Evolutionary conservation across 2,888 invertebrate genomes (phyloP), one percentile per base, ranked within the genome.

Genomic region (Incurvaria masculella): DNA sequence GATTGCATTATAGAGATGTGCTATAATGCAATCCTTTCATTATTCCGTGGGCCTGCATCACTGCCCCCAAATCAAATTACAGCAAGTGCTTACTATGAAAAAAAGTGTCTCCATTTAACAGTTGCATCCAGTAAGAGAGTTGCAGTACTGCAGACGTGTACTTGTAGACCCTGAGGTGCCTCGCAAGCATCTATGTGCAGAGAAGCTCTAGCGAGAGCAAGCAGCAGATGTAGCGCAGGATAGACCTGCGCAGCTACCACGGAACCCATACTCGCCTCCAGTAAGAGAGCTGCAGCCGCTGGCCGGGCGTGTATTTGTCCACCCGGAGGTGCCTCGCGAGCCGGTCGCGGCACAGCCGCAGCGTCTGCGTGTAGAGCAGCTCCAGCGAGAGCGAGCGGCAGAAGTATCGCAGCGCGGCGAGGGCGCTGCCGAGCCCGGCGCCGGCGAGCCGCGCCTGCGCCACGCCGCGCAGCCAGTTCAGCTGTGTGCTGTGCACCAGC

Each of bases 301-400:
- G 89, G 17, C 97, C 97, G 1, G 94, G 90, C 21, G 86, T 81
- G 65, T 97, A 97, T 62, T 94, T 91, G 62, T 96, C 96, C 4
- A 94, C 91, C 59, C 88, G 88, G 49, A 94, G 85, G 63, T 96
- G 94, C 55, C 91, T 90, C 51, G 94, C 90, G 19, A 97, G 75
- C 6, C 97, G 83, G 61, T 96, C 95, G 41, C 91, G 83, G 60
- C 94, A 92, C 44, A 98, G 74, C 43, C 95, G 82, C 58, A 94
- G 73, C 0, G 94, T 93, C 75, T 97, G 93, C 1, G 93, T 91
- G 63, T 93, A 93, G 3, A 94, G 72, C 5, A 89, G 81, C 71
- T 97, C 97, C 23, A 99, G 73, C 62, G 99, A 98, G 21, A 99
- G 78, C 0, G 95, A 93, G 61, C 97, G 94, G 63, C 97, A 96